Evolutionary conservation across 2,888 invertebrate species (phyloP).

Genomic region (Pseudolycoriella hygida): DNA sequence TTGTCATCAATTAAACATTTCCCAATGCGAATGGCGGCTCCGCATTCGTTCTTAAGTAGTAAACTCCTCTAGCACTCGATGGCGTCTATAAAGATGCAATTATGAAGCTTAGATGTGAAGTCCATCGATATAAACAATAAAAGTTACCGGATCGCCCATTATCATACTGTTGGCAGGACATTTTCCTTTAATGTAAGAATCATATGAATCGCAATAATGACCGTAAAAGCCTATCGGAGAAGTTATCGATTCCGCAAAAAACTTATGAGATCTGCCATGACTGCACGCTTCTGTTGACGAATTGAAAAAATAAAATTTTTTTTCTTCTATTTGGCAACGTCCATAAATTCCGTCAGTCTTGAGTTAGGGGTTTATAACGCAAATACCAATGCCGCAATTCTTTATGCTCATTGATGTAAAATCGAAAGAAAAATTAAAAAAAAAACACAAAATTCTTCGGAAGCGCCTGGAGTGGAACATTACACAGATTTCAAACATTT

Average conservation of each 20-base stretch:
- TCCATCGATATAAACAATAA: no score
- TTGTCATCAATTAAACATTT: no score
- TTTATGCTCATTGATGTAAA: no score
- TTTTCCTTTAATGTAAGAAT: slow-evolving; percentile 17
- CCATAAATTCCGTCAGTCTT: no score
- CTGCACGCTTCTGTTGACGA: slow-evolving; percentile 39
- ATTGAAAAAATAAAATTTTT: not conserved
- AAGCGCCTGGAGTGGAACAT: no score
- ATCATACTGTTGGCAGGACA: slow-evolving; percentile 23
- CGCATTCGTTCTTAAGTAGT: slow-evolving; percentile 39
- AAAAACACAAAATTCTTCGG: no score
- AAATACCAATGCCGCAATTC: no score
- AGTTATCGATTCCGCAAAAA: slow-evolving; percentile 47
- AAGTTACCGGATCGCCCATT: slow-evolving; percentile 36
- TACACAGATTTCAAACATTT: no score
- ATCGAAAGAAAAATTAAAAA: no score
- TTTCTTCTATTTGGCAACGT: no score
- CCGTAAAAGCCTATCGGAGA: slow-evolving; percentile 34
- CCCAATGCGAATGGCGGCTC: slow-evolving; percentile 36
- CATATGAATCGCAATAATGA: slow-evolving; percentile 36
- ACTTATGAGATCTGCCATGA: slow-evolving; percentile 42
- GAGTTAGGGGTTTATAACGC: no score
- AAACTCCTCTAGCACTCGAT: slow-evolving; percentile 33
- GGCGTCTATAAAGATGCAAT: slow-evolving; percentile 8
- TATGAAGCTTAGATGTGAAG: no score